phyloP scores from a whole-genome alignment of 2,888 invertebrate species.

The Eupithecia insigniata region DNA sequence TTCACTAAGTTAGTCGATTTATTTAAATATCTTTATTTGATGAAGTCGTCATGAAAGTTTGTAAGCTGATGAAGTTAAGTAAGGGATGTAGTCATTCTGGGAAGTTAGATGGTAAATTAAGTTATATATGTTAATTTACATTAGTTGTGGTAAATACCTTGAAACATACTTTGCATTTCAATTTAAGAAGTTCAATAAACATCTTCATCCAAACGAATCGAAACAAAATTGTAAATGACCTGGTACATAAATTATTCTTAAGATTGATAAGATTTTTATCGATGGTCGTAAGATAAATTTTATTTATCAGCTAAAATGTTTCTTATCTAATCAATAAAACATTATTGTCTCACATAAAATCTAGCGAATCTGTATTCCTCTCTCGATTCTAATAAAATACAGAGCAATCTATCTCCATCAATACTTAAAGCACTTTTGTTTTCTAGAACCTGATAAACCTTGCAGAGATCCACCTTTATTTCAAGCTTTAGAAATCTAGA shows the following conservation, averaged over 20 bases:
- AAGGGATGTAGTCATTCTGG: neutral
- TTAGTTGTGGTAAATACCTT: neutral
- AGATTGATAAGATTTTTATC: neutral
- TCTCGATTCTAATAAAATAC: conserved; percentile 15
- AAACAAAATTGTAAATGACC: neutral
- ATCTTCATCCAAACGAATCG: neutral
- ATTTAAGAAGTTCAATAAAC: neutral
- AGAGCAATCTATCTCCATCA: conserved; percentile 17
- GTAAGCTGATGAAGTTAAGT: neutral
- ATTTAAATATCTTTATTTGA: neutral
- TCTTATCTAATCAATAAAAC: conserved; percentile 8
- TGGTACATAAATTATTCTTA: neutral
- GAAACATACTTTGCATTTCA: neutral
- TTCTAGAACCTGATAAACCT: conserved; percentile 28
- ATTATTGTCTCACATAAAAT: conserved; percentile 11
- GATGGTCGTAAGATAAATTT: conserved; percentile 2
- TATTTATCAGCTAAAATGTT: conserved; percentile 8
- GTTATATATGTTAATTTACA: neutral
- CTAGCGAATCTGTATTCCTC: conserved; percentile 12
- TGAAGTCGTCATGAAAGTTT: neutral
- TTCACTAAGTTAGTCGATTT: neutral
- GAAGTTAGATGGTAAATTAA: neutral
- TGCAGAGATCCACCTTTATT: conserved; percentile 30
- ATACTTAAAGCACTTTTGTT: conserved; percentile 25
- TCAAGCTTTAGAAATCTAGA: conserved; percentile 28